phyloP scores from a whole-genome alignment of 2,888 invertebrate genomes.

The Nomada fucata region DNA sequence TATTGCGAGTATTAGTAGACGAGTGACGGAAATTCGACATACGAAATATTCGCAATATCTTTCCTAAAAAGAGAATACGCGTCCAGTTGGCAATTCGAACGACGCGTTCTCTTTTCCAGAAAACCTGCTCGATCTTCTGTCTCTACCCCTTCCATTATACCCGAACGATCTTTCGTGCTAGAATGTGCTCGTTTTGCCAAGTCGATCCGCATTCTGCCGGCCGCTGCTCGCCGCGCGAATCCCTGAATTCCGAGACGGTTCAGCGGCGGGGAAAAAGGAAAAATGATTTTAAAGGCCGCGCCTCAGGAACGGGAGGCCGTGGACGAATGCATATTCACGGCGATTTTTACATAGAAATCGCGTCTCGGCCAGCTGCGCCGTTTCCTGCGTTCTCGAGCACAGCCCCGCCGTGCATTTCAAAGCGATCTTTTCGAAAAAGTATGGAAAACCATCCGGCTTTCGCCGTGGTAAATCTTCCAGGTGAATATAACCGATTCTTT shows the following conservation, averaged over 20 bases:
- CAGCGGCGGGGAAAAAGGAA: conserved; percentile 12
- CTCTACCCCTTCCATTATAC: conserved; percentile 16
- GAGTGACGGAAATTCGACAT: no score
- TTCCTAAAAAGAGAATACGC: no score
- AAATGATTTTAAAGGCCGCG: conserved; percentile 23
- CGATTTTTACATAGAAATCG: conserved; percentile 30
- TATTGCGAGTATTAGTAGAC: no score
- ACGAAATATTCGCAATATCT: no score
- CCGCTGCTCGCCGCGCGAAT: not conserved
- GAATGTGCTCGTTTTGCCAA: conserved; percentile 31
- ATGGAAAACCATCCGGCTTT: conserved; percentile 9
- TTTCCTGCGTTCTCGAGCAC: not conserved
- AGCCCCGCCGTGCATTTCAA: conserved; percentile 15
- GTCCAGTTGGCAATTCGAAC: no score
- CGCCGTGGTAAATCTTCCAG: not conserved
- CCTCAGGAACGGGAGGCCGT: not conserved
- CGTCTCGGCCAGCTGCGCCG: no score
- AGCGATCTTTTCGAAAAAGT: not conserved
- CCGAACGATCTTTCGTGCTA: not conserved
- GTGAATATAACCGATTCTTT: not conserved
- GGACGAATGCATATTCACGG: conserved; percentile 33
- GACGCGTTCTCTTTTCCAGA: not conserved
- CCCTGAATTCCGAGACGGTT: conserved; percentile 20
- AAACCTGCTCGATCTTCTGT: conserved; percentile 24
- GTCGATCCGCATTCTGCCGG: conserved; percentile 38